Percentiles rank a stretch among this genome's conserved stretches.
Evolutionary conservation across 2,888 invertebrate genomes (phyloP).

Genomic region (Dynastes hyllus): DNA sequence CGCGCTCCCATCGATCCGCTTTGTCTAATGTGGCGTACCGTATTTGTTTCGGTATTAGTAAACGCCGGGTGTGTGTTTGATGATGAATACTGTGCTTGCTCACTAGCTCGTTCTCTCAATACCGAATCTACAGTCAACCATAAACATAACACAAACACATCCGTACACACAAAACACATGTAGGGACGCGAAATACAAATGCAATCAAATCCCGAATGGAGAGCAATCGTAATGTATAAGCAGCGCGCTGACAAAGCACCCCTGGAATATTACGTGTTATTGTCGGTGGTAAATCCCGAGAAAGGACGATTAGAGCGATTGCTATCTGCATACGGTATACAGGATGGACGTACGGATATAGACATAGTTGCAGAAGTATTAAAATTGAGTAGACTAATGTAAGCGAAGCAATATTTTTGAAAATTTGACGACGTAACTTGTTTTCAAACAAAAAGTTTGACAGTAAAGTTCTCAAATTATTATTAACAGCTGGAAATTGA

Average conservation of each 20-base stretch:
- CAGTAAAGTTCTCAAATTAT: too few species aligned
- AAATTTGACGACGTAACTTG: too few species aligned
- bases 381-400: background rate
- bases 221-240: conserved; percentile 60
- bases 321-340: conserved; percentile 40
- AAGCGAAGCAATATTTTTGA: too few species aligned
- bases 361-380: background rate
- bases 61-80: conserved; percentile 46
- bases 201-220: conserved; percentile 62
- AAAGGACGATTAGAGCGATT: conserved; percentile 61
- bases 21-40: conserved; percentile 51
- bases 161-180: conserved; percentile 40
- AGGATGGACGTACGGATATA: background rate
- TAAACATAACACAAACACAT: conserved; percentile 47
- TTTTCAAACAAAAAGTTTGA: too few species aligned
- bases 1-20: conserved; percentile 43
- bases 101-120: conserved; percentile 36
- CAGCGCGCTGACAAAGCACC: conserved; percentile 60
- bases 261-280: conserved; percentile 61
- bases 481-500: too few species aligned
- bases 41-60: conserved; percentile 51
- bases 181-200: conserved; percentile 59
- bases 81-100: conserved; percentile 36
- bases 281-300: conserved; percentile 65
- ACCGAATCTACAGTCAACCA: conserved; percentile 40